Conservation (phyloP, 2,888 invertebrate genomes). For the Acrobasis suavella region DNA sequence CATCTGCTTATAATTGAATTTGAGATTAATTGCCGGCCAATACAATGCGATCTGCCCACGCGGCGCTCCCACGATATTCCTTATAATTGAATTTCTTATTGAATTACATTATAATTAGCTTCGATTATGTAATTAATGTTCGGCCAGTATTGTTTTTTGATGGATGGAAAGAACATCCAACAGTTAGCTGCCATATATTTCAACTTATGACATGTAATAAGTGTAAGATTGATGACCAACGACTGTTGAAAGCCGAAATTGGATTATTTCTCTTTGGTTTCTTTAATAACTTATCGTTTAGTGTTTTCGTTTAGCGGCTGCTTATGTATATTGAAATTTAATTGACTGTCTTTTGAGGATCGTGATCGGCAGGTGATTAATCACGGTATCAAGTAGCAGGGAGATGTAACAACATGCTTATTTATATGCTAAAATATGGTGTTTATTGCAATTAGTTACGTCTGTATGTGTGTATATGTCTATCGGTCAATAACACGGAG, state of each 20-base stretch:
- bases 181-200: constrained; percentile 60
- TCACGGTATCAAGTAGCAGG: constrained; percentile 21
- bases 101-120: constrained; percentile 70
- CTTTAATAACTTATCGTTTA: constrained; percentile 43
- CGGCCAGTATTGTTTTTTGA: constrained; percentile 50
- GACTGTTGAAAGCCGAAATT: constrained; percentile 63
- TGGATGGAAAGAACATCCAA: constrained; percentile 44
- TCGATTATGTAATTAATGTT: constrained; percentile 62
- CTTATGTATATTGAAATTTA: constrained; percentile 35
- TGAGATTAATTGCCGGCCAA: constrained; percentile 68
- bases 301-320: constrained; percentile 32
- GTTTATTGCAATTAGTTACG: constrained; percentile 18
- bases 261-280: constrained; percentile 53
- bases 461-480: neutral
- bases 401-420: constrained; percentile 20
- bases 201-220: constrained; percentile 60
- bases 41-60: constrained; percentile 49
- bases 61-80: constrained; percentile 53
- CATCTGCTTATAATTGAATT: constrained; percentile 62
- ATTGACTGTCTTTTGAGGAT: constrained; percentile 33
- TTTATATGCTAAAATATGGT: constrained; percentile 22
- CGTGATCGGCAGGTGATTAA: constrained; percentile 19
- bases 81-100: constrained; percentile 64
- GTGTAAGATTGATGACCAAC: constrained; percentile 54
- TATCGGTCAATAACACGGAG: neutral